Base-by-base conservation (phyloP, 2,797 vertebrate species). In the Antennarius maculatus region DNA sequence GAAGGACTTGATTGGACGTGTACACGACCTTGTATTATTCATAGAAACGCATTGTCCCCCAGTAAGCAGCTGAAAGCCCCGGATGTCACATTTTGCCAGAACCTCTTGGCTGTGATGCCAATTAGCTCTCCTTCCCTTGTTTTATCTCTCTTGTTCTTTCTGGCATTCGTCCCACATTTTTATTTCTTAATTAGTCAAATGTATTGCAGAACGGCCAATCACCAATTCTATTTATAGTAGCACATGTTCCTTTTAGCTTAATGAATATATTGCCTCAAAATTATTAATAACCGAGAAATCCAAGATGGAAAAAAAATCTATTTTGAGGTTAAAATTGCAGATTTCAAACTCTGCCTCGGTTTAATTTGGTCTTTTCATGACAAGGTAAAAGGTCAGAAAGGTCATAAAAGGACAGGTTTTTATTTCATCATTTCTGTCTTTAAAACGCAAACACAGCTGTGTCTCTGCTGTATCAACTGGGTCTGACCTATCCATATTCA, bases 401-500 rank as follows among this genome's bases (percentile, higher is more conserved):
- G 53, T 58, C 43, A 56, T 29, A 42, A 16, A 54, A 52, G 29
- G 29, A 51, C 41, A 39, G 4, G 1, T 34, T 45, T 52, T 13
- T 9, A 23, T 52, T 3, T 42, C 18, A 17, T 74, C 42, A 34
- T 31, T 51, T 1, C 7, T 1, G 13, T 17, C 55, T 31, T 50
- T n/a, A 5, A n/a, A 53, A 62, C 41, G 34, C 56, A 48, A 31
- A 23, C 61, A 56, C 11, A 29, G 29, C 11, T 0, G 12, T 0
- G 31, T 59, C 43, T 69, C 29, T 72, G 46, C 54, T 67, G 42
- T 15, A 50, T 65, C 23, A 17, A 6, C 18, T 9, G 50, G 28
- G 64, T 58, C 61, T 50, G 10, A 42, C 43, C 3, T 61, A 74
- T 76, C 52, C 69, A 79, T 75, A 79, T 78, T 85, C 55, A 76